A percentile compares a stretch with the other conserved stretches of the same genome.
Evolutionary conservation across 1,140 invertebrate genomes (phyloP).

Genomic region (Tetramorium alpestre): DNA sequence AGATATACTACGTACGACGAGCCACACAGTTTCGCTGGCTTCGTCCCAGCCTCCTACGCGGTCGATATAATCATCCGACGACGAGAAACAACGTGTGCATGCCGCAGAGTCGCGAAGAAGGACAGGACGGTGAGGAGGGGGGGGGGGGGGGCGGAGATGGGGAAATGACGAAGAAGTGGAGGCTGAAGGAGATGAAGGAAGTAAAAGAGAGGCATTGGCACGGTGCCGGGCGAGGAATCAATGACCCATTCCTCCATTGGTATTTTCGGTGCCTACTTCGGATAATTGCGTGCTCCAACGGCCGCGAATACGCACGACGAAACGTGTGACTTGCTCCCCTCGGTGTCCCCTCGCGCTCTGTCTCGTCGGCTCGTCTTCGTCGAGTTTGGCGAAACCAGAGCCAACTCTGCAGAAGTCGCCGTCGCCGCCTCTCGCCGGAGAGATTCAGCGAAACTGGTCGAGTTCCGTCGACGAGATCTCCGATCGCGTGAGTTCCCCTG

Average conservation of each 20-base stretch:
- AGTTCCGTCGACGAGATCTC: neutral
- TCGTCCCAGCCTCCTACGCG: constrained; percentile 81
- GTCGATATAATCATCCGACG: constrained; percentile 83
- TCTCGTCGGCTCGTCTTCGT: neutral
- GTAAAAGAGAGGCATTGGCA: constrained; percentile 76
- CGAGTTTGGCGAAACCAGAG: constrained; percentile 24
- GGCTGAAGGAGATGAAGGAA: constrained; percentile 51
- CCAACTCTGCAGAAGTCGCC: neutral
- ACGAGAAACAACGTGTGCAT: constrained; percentile 69
- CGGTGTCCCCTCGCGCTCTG: neutral
- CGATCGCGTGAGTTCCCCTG: neutral
- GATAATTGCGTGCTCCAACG: constrained; percentile 60
- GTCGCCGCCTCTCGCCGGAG: too few relatives aligned
- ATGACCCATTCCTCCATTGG: constrained; percentile 79
- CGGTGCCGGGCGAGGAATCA: constrained; percentile 80
- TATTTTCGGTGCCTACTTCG: constrained; percentile 75
- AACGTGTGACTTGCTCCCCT: constrained; percentile 39
- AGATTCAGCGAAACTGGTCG: constrained; percentile 2
- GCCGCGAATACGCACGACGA: constrained; percentile 35
- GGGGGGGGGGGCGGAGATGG: constrained; percentile 34
- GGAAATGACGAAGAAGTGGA: constrained; percentile 62
- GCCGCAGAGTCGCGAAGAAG: constrained; percentile 22
- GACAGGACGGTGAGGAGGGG: neutral
- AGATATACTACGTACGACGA: constrained; percentile 41
- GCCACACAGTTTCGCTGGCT: constrained; percentile 77